Evolutionary conservation across 2,113 vertebrate species (phyloP).

Genomic region (Eira barbara): DNA sequence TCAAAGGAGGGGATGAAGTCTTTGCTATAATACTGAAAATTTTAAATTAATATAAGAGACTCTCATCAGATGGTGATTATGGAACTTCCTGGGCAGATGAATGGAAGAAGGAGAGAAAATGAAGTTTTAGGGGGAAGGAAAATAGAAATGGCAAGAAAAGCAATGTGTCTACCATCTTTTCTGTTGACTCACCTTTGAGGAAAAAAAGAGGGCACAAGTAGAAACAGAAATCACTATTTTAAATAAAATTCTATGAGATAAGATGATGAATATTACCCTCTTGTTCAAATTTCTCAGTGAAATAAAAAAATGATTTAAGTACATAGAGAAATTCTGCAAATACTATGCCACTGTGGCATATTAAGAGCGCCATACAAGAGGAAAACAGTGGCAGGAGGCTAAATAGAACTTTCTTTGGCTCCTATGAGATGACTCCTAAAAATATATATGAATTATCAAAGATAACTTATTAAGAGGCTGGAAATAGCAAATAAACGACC

Average conservation of each 20-base stretch:
- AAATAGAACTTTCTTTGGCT: neutral
- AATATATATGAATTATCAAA: neutral
- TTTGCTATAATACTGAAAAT: neutral
- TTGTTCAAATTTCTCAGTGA: neutral
- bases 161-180: neutral
- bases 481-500: neutral
- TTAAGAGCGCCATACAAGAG: neutral
- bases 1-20: neutral
- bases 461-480: neutral
- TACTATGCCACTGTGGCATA: neutral
- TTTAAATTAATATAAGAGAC: neutral
- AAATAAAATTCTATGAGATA: neutral
- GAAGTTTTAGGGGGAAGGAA: neutral
- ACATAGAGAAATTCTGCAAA: neutral
- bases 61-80: neutral
- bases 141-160: neutral
- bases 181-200: neutral
- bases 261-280: neutral
- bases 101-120: neutral
- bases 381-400: neutral
- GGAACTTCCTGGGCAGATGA: neutral
- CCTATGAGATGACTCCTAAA: neutral
- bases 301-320: neutral
- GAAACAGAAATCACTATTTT: neutral
- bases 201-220: neutral